A percentile compares a stretch with the other conserved stretches of the same genome.
Evolutionary conservation across 2,113 vertebrate species (phyloP).

Genomic region (Athene noctua): DNA sequence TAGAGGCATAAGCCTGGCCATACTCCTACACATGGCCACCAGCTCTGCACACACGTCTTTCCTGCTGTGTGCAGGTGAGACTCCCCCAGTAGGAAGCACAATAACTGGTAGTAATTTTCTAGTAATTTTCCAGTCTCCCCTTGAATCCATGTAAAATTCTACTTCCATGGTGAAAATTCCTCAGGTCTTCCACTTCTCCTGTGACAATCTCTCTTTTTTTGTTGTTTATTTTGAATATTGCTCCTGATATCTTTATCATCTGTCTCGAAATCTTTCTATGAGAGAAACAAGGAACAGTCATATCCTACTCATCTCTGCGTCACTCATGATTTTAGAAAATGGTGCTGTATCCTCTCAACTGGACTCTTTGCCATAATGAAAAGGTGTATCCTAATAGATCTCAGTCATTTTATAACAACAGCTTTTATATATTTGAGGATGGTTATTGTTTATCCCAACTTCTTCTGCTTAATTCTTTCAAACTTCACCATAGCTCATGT

Average conservation of each 20-base stretch:
- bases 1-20: background rate
- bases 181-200: background rate
- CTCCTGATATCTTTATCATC: background rate
- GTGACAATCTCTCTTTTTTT: background rate
- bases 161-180: background rate
- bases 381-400: background rate
- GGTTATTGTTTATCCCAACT: background rate
- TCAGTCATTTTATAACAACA: background rate
- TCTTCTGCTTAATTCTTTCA: background rate
- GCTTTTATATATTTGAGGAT: background rate
- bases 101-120: background rate
- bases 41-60: rapidly evolving
- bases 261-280: background rate
- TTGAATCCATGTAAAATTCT: background rate
- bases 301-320: background rate
- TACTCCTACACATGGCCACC: background rate
- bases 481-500: background rate
- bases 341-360: background rate
- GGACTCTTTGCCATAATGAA: background rate
- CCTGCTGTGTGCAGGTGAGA: background rate
- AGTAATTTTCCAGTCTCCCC: background rate
- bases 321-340: background rate
- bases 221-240: background rate
- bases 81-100: background rate
- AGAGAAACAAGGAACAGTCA: background rate